Conservation (phyloP, 2,888 invertebrate species). For the Syrista parreyssii region DNA sequence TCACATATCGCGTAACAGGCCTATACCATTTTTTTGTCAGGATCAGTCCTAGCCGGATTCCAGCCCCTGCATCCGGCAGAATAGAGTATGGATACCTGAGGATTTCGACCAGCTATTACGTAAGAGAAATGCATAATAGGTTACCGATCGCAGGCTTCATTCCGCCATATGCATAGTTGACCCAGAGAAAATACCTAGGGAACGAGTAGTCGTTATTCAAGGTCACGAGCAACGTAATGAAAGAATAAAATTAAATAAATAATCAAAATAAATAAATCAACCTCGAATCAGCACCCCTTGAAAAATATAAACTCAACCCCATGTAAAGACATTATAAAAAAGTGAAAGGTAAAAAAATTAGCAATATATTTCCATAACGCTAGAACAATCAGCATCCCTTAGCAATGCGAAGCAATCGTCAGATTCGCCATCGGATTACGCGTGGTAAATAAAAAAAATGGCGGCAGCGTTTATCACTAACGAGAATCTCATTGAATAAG, state of each 20-base stretch:
- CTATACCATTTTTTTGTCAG: neutral
- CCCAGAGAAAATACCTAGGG: neutral
- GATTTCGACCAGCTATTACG: neutral
- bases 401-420: neutral
- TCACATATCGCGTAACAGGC: neutral
- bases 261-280: neutral
- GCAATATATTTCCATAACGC: neutral
- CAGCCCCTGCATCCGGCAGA: neutral
- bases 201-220: neutral
- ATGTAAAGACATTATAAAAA: no score
- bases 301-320: no score
- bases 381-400: neutral
- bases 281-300: neutral
- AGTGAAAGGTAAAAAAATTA: neutral
- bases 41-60: neutral
- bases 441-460: neutral
- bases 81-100: neutral
- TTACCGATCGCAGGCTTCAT: neutral
- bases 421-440: neutral
- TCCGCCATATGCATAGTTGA: neutral
- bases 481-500: neutral
- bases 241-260: neutral
- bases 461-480: neutral
- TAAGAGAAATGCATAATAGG: neutral
- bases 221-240: neutral